Evolutionary conservation across 2,797 vertebrate genomes (phyloP).

Genomic region (Sebastes trivittatus): DNA sequence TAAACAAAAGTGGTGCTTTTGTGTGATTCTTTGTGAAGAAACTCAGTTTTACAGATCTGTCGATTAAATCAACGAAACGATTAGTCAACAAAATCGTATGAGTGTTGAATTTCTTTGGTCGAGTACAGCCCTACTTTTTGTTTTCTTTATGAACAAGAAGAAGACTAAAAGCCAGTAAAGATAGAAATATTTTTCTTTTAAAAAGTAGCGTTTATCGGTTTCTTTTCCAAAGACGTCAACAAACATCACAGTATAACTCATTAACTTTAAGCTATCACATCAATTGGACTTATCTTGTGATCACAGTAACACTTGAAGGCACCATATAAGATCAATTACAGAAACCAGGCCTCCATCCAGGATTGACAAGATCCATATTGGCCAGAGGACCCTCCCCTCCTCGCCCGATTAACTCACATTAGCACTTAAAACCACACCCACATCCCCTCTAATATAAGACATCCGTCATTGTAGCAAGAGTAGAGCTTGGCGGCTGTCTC

Average conservation of each 20-base stretch:
- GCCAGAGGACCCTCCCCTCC: background rate
- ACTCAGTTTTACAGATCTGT: no score
- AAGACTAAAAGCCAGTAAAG: background rate
- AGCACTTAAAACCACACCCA: slow-evolving; percentile 12
- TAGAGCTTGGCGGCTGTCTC: background rate
- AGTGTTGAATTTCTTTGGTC: no score
- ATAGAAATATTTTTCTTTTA: rapidly evolving
- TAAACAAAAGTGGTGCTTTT: no score
- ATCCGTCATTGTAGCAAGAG: background rate
- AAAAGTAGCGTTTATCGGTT: background rate
- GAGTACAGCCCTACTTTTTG: background rate
- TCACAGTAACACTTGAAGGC: background rate
- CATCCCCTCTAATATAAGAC: background rate
- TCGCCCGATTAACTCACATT: slow-evolving; percentile 18
- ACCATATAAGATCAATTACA: background rate
- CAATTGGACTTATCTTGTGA: background rate
- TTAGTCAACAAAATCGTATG: no score
- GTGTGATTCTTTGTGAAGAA: no score
- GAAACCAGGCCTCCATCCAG: background rate
- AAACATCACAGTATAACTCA: background rate
- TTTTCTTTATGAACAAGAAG: background rate
- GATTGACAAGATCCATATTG: background rate
- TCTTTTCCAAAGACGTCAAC: background rate
- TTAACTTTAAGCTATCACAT: background rate
- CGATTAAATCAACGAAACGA: no score